A percentile compares a stretch with the other conserved stretches of the same genome.
phyloP scores from a whole-genome alignment of 2,113 vertebrate species.

The Nannospalax galili region DNA sequence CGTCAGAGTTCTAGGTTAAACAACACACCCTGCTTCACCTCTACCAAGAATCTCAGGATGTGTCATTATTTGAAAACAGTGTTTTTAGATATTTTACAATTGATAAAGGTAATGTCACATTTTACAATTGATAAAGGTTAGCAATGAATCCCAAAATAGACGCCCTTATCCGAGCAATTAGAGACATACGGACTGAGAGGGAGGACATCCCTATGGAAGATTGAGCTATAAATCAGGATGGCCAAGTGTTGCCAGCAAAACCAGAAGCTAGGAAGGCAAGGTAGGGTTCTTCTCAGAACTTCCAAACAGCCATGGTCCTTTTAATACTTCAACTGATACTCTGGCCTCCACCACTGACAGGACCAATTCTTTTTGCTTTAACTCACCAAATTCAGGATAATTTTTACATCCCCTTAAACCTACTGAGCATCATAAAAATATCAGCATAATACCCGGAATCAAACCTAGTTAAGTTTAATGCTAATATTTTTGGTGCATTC shows the following conservation, averaged over 20 bases:
- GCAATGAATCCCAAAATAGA: rapidly evolving
- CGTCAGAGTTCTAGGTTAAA: not conserved
- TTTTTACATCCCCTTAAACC: not conserved
- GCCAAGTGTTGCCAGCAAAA: too few species aligned
- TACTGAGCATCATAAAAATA: not conserved
- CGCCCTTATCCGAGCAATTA: not conserved
- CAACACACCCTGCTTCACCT: rapidly evolving
- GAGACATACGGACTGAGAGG: rapidly evolving
- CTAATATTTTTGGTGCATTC: not conserved
- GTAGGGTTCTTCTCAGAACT: not conserved
- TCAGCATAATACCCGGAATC: not conserved
- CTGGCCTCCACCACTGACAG: not conserved
- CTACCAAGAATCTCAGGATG: not conserved
- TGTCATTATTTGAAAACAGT: not conserved
- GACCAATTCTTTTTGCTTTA: not conserved
- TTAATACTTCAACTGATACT: not conserved
- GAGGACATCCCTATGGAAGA: not conserved
- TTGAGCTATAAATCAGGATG: not conserved
- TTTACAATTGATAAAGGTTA: not conserved
- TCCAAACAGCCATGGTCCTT: not conserved
- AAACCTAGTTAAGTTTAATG: not conserved
- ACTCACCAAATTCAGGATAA: not conserved
- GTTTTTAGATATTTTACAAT: not conserved
- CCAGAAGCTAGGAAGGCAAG: not conserved
- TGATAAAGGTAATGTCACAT: not conserved